A percentile compares a stretch with the other conserved stretches of the same genome.
phyloP scores from a whole-genome alignment of 1,140 invertebrate genomes.

The Trachelipus rathkii region DNA sequence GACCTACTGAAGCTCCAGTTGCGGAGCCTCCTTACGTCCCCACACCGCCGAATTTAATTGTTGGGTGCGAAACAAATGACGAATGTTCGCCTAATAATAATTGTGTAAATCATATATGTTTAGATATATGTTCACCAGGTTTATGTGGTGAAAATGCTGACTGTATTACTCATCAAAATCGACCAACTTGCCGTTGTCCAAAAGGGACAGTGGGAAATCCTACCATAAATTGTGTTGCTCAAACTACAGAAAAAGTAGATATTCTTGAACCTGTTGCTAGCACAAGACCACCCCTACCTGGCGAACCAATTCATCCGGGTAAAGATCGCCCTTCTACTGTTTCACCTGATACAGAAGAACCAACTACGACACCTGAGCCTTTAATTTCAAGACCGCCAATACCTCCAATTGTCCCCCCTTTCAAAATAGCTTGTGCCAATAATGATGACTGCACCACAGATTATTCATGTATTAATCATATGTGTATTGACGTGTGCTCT shows the following conservation, averaged over 20 bases:
- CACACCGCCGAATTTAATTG: slow-evolving; percentile 31
- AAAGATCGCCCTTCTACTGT: slow-evolving; percentile 44
- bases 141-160: slow-evolving; percentile 48
- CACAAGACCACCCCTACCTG: slow-evolving; percentile 71
- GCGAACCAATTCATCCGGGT: slow-evolving; percentile 57
- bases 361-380: slow-evolving; percentile 47
- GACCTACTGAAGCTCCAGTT: slow-evolving; percentile 9
- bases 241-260: slow-evolving; percentile 63
- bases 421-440: slow-evolving; percentile 68
- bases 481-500: slow-evolving; percentile 75
- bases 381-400: slow-evolving; percentile 59
- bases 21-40: slow-evolving; percentile 22
- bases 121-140: slow-evolving; percentile 63
- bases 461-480: slow-evolving; percentile 69
- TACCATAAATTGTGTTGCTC: slow-evolving; percentile 67
- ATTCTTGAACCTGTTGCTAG: slow-evolving; percentile 70
- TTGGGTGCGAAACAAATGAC: slow-evolving; percentile 44
- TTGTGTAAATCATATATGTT: slow-evolving; percentile 47
- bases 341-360: slow-evolving; percentile 48
- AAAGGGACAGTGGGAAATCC: slow-evolving; percentile 48
- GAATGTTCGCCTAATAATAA: slow-evolving; percentile 47
- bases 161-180: slow-evolving; percentile 46
- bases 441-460: slow-evolving; percentile 71
- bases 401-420: slow-evolving; percentile 56
- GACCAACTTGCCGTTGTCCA: slow-evolving; percentile 47